Conservation (phyloP, 2,113 vertebrate genomes). For the Aplodontia rufa region DNA sequence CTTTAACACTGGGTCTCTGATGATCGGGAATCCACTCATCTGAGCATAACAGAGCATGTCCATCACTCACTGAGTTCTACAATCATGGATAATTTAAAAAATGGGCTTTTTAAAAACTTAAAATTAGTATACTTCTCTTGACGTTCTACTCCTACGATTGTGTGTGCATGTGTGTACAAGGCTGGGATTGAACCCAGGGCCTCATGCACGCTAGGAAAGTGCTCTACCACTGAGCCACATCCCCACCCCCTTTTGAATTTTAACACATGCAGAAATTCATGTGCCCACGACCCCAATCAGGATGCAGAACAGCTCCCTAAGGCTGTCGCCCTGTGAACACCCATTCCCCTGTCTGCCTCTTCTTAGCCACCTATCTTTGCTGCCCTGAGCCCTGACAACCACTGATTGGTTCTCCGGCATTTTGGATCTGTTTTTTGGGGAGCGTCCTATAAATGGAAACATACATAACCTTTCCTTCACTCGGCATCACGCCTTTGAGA, state of each 20-base stretch:
- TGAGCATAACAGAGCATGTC: background rate
- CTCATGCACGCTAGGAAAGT: background rate
- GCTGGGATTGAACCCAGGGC: background rate
- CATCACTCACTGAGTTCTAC: background rate
- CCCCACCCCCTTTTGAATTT: background rate
- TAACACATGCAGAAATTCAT: background rate
- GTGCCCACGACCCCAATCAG: background rate
- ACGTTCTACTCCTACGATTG: background rate
- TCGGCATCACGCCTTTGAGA: background rate
- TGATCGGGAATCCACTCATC: background rate
- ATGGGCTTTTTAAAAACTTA: background rate
- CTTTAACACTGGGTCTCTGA: background rate
- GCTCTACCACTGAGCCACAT: background rate
- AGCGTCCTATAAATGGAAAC: conserved; percentile 21
- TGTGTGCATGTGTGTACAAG: background rate
- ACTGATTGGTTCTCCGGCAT: background rate
- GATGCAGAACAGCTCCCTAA: background rate
- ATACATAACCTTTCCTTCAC: conserved; percentile 28
- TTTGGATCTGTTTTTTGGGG: background rate
- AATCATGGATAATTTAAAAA: background rate
- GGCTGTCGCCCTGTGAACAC: background rate
- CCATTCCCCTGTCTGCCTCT: background rate
- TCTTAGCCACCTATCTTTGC: background rate
- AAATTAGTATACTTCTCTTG: background rate
- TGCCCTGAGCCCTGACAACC: background rate